Percentiles rank a stretch among this genome's conserved stretches.
Conservation (phyloP, 1,140 invertebrate genomes). For the Coboldia fuscipes region DNA sequence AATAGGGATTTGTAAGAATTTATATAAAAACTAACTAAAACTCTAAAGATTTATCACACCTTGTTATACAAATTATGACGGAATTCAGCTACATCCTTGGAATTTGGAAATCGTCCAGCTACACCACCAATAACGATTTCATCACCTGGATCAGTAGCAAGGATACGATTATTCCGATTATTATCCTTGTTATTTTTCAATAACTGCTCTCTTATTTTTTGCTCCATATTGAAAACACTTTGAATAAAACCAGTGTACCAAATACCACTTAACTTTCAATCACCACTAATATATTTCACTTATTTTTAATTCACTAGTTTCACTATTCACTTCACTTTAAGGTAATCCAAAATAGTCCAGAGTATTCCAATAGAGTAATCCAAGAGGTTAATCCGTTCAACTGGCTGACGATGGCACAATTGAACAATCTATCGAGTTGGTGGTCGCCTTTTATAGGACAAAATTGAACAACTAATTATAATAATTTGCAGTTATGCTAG, state of each 20-base stretch:
- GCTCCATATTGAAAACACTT: not conserved
- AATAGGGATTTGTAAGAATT: no score
- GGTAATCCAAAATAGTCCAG: not conserved
- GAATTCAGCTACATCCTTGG: constrained; percentile 55
- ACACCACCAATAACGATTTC: constrained; percentile 62
- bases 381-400: not conserved
- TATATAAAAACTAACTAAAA: no score
- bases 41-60: no score
- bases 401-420: no score
- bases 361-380: not conserved
- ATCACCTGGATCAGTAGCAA: constrained; percentile 30
- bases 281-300: not conserved
- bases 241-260: not conserved
- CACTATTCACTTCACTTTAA: not conserved
- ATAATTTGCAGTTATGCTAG: no score
- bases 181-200: not conserved
- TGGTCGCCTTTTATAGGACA: no score
- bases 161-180: constrained; percentile 11
- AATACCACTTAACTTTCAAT: not conserved
- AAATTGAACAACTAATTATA: no score
- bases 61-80: constrained; percentile 58
- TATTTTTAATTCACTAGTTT: not conserved
- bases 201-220: not conserved
- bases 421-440: no score
- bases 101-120: constrained; percentile 71